phyloP scores from a whole-genome alignment of 2,888 invertebrate genomes.

The Marasmarcha lunaedactyla region DNA sequence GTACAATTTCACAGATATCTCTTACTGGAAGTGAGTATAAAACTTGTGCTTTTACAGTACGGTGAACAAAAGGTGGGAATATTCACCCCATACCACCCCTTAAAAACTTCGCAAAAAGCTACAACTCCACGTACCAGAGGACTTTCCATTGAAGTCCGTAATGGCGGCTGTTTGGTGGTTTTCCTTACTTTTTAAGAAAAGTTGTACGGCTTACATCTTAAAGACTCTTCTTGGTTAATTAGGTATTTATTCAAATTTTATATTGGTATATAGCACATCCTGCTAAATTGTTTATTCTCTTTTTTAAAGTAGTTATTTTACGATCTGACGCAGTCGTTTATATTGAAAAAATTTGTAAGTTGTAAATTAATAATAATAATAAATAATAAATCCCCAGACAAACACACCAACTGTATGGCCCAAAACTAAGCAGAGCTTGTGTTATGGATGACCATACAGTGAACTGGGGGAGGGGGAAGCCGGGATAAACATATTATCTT shows the following conservation, averaged over 20 bases:
- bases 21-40: constrained; percentile 26
- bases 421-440: too few species aligned
- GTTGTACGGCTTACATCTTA: constrained; percentile 8
- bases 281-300: too few species aligned
- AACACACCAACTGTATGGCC: too few species aligned
- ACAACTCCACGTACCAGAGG: constrained; percentile 39
- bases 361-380: too few species aligned
- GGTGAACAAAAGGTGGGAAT: constrained; percentile 50
- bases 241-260: background rate
- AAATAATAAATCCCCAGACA: too few species aligned
- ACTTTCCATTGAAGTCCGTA: constrained; percentile 45
- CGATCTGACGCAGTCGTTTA: too few species aligned
- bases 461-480: too few species aligned
- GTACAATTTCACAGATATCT: background rate
- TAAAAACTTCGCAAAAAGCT: constrained; percentile 38
- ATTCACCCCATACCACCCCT: constrained; percentile 31
- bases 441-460: too few species aligned
- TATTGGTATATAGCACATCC: too few species aligned
- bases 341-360: too few species aligned
- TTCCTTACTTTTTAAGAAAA: constrained; percentile 30
- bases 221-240: background rate
- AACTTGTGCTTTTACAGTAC: constrained; percentile 48
- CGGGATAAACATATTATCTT: too few species aligned
- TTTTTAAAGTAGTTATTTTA: too few species aligned
- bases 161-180: constrained; percentile 43